A percentile compares a stretch with the other conserved stretches of the same genome.
Conservation (phyloP, 2,888 invertebrate genomes). For the Hartigia nigra region DNA sequence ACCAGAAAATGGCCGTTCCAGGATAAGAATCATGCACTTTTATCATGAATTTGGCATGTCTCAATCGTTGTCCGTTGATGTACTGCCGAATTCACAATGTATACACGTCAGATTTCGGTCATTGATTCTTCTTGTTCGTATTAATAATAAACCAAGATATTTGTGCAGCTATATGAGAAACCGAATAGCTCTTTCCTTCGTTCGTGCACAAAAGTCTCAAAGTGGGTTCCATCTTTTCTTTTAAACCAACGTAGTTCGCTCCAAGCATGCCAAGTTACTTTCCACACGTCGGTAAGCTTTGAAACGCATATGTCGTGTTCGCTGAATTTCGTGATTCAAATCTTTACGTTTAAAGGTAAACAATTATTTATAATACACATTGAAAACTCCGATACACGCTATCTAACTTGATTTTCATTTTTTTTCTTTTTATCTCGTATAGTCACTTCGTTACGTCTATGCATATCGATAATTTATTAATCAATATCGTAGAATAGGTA, state of each 20-base stretch:
- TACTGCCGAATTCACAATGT: background rate
- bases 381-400: conserved; percentile 10
- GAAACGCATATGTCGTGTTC: background rate
- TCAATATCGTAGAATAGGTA: conserved; percentile 15
- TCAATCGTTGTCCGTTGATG: background rate
- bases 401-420: conserved; percentile 8
- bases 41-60: background rate
- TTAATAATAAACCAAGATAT: background rate
- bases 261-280: background rate
- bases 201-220: background rate
- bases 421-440: background rate
- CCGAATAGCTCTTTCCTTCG: background rate
- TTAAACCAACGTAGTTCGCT: background rate
- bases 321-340: background rate
- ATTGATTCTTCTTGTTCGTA: background rate
- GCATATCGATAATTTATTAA: conserved; percentile 10
- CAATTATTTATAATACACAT: conserved; percentile 10
- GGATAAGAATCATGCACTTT: background rate
- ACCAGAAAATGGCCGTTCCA: background rate
- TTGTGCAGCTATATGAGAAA: background rate
- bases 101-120: background rate
- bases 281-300: background rate
- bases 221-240: background rate
- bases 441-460: conserved; percentile 8
- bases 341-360: background rate